Evolutionary conservation across 2,113 vertebrate genomes (phyloP), one percentile per base, ranked within the genome.

Genomic region (Phrynosoma platyrhinos): DNA sequence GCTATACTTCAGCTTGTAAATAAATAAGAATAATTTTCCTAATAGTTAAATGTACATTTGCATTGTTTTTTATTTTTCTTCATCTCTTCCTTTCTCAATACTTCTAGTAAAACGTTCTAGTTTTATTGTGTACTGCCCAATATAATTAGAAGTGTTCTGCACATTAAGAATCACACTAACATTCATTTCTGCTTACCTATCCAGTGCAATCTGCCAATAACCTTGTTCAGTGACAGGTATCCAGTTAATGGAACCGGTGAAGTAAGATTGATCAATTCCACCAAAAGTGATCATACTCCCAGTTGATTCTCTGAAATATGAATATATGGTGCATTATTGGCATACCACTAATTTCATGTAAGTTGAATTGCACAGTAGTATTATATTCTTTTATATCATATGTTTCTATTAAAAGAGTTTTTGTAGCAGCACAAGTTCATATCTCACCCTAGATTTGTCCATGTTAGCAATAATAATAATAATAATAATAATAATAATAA

Each of bases 131-230:
- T 47, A 13, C 25, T 8, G 27, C 42, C 30, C 10, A 32, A 78
- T n/a, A 66, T 47, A 20, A 71, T n/a, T 12, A 8, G 9, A 47
- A 25, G 2, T 21, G 14, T 69, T 32, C 62, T 12, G 20, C 52
- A 32, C 16, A 9, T 23, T 36, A 18, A 21, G 16, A 55, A 71
- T 86, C 36, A 25, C 42, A 68, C 1, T 66, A 64, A 27, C 32
- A 76, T 58, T 40, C 47, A 78, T 66, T 69, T 27, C 8, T 82
- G 20, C 53, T 92, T 91, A 97, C 97, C 97, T 97, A 92, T 98
- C 96, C 96, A 97, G 91, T 1, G 92, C 91, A 93, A 98, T 95
- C 93, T 98, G 96, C 95, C 97, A 97, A 94, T 97, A 98, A 18
- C 89, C 95, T 77, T 94, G 95, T 71, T 94, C 89, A 0, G 95